phyloP scores from a whole-genome alignment of 2,888 invertebrate genomes.

The Macrophya alboannulata region DNA sequence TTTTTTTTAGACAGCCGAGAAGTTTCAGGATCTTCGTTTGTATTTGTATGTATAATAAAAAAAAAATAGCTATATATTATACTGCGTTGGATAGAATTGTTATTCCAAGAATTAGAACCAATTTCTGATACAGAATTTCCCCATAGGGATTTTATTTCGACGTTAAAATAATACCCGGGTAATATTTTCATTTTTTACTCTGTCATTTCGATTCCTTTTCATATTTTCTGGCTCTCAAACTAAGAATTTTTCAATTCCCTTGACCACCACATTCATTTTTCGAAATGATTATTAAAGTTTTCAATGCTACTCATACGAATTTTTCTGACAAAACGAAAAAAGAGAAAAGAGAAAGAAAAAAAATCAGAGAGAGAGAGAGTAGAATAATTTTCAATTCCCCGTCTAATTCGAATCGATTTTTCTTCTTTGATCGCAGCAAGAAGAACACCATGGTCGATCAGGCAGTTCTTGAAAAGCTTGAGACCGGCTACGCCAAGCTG shows the following conservation, averaged over 20 bases:
- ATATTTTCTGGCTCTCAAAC: background rate
- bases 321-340: background rate
- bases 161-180: background rate
- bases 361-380: background rate
- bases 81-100: background rate
- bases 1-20: background rate
- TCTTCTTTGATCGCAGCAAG: constrained; percentile 80
- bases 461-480: constrained; percentile 94
- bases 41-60: background rate
- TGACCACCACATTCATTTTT: background rate
- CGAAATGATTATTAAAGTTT: too few species aligned
- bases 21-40: background rate
- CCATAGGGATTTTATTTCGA: background rate
- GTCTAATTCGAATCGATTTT: background rate
- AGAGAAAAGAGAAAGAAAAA: background rate
- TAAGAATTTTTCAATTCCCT: background rate
- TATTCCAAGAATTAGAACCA: background rate
- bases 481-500: constrained; percentile 94
- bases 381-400: background rate
- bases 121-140: background rate
- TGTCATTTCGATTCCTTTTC: background rate
- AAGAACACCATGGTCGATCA: constrained; percentile 95
- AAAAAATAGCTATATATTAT: background rate
- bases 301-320: background rate
- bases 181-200: background rate